Evolutionary conservation across 1,140 invertebrate species (phyloP).

Genomic region (Eubasilissa regina): DNA sequence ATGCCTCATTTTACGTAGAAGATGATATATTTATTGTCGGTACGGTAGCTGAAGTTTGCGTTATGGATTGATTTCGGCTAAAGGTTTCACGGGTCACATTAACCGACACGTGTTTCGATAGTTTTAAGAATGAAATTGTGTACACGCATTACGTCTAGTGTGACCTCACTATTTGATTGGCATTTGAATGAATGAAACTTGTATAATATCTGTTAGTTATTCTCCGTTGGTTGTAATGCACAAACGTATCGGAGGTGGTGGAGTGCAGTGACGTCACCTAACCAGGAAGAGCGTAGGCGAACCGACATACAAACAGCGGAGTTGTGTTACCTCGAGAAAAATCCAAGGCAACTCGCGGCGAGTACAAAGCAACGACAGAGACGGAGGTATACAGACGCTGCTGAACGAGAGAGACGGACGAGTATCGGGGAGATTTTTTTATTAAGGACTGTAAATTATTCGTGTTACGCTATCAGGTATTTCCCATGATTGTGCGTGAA

Average conservation of each 20-base stretch:
- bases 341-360: slow-evolving; percentile 54
- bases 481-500: slow-evolving; percentile 61
- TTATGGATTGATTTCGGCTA: too few relatives aligned
- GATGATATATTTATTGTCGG: too few relatives aligned
- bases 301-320: not conserved
- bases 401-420: slow-evolving; percentile 46
- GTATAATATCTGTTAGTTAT: slow-evolving; percentile 42
- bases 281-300: slow-evolving; percentile 53
- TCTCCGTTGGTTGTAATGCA: slow-evolving; percentile 27
- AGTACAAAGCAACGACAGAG: slow-evolving; percentile 29
- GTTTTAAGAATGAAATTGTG: slow-evolving; percentile 38
- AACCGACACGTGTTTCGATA: slow-evolving; percentile 10
- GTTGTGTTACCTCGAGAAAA: slow-evolving; percentile 45
- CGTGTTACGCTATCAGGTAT: slow-evolving; percentile 60
- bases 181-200: slow-evolving; percentile 42
- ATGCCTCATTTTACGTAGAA: too few relatives aligned
- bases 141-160: slow-evolving; percentile 14
- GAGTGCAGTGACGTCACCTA: slow-evolving; percentile 47
- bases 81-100: too few relatives aligned
- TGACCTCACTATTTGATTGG: slow-evolving; percentile 32
- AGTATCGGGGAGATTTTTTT: slow-evolving; percentile 46
- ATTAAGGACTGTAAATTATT: slow-evolving; percentile 58
- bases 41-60: too few relatives aligned
- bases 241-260: slow-evolving; percentile 29
- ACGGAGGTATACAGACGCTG: slow-evolving; percentile 25